These are phyloP conservation scores for Smittia sp. DNA, from an alignment of 2,888 invertebrate species.

Conservation along the genomic window DNA sequence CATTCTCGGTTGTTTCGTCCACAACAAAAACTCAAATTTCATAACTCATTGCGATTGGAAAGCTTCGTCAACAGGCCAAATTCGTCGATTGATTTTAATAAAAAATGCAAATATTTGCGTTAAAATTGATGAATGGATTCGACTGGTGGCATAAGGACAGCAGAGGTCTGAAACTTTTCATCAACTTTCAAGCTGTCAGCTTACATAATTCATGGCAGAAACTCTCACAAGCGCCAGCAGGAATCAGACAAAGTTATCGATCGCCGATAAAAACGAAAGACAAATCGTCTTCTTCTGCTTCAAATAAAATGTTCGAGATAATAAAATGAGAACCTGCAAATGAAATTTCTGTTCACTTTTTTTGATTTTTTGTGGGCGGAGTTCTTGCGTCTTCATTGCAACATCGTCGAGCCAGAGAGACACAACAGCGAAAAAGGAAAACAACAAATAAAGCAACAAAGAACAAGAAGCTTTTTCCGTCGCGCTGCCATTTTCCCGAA, in stretches of 20 bases:
- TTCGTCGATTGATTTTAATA: constrained; percentile 3
- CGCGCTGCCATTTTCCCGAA: neutral
- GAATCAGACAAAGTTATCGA: neutral
- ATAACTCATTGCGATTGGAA: too few relatives aligned
- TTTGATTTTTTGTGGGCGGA: constrained; percentile 1
- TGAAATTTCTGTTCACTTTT: neutral
- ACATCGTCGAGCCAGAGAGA: neutral
- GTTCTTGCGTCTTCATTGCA: constrained; percentile 2
- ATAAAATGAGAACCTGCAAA: too few relatives aligned
- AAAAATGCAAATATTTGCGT: constrained; percentile 17
- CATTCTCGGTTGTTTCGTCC: too few relatives aligned
- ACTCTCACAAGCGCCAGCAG: neutral
- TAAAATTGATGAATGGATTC: neutral
- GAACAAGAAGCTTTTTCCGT: neutral
- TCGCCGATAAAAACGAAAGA: neutral
- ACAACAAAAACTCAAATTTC: too few relatives aligned
- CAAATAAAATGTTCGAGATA: too few relatives aligned
- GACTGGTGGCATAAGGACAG: too few relatives aligned
- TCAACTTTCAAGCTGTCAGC: too few relatives aligned
- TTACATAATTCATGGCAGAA: too few relatives aligned
- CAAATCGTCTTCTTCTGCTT: too few relatives aligned
- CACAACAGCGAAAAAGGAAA: neutral
- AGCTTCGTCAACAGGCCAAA: too few relatives aligned
- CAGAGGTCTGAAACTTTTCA: too few relatives aligned
- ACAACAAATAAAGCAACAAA: constrained; percentile 5